phyloP scores from a whole-genome alignment of 37 sponge, comb jelly and placozoan genomes.

The Aphrocallistes beatrix region DNA sequence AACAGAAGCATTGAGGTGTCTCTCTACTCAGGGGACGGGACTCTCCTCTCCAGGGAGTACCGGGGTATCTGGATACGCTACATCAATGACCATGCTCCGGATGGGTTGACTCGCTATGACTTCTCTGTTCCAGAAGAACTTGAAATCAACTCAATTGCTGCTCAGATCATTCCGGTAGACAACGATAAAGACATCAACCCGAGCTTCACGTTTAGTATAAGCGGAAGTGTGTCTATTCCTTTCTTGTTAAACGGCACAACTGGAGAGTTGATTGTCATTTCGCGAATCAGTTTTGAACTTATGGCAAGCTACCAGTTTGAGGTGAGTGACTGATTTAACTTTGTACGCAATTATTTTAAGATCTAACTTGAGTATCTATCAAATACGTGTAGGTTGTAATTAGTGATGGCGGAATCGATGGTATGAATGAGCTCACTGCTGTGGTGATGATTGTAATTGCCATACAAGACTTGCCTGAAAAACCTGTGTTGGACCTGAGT shows the following conservation, averaged over 20 bases:
- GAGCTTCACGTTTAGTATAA: neutral
- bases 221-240: neutral
- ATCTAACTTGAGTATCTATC: neutral
- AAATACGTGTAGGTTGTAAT: neutral
- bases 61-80: neutral
- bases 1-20: neutral
- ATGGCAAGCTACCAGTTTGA: slow-evolving; percentile 19
- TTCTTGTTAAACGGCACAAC: neutral
- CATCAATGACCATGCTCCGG: neutral
- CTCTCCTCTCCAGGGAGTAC: neutral
- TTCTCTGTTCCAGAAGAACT: neutral
- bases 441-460: neutral
- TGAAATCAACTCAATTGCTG: neutral
- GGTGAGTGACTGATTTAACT: neutral
- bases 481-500: neutral
- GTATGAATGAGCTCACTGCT: neutral
- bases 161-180: neutral
- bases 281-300: slow-evolving; percentile 5
- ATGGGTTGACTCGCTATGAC: neutral
- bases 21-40: slow-evolving; percentile 1
- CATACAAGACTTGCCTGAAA: neutral
- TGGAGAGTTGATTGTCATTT: neutral
- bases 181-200: neutral
- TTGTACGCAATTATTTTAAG: neutral
- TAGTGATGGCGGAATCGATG: slow-evolving; percentile 5